Percentiles rank a stretch among this genome's conserved stretches.
phyloP scores from a whole-genome alignment of 2,888 invertebrate genomes.

The Miltochrista miniata region DNA sequence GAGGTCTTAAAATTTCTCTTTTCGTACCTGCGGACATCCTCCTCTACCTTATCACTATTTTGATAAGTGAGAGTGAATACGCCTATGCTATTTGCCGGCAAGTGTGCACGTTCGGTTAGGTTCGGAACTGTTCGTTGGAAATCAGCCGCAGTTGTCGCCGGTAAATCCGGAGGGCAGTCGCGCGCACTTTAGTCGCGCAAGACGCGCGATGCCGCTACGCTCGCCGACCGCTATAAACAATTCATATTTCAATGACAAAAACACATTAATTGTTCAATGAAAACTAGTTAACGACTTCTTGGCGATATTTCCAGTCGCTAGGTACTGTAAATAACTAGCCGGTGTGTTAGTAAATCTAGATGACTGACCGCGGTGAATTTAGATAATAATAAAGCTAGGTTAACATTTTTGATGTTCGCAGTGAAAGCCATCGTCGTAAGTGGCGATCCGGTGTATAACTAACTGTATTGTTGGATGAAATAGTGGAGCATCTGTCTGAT shows the following conservation, averaged over 20 bases:
- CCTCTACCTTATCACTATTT: slow-evolving; percentile 29
- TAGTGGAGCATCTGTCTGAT: slow-evolving; percentile 44
- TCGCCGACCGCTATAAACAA: slow-evolving; percentile 63
- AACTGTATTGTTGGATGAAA: slow-evolving; percentile 45
- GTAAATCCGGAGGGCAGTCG: slow-evolving; percentile 45
- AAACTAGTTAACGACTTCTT: slow-evolving; percentile 40
- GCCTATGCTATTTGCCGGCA: slow-evolving; percentile 57
- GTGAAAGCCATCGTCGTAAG: slow-evolving; percentile 71
- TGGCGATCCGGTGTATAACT: slow-evolving; percentile 58
- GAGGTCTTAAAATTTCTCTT: slow-evolving; percentile 33
- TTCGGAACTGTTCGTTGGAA: slow-evolving; percentile 51
- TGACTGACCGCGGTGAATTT: slow-evolving; percentile 67
- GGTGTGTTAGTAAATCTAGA: slow-evolving; percentile 52
- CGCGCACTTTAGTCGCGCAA: slow-evolving; percentile 29
- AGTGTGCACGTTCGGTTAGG: slow-evolving; percentile 53
- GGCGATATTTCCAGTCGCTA: slow-evolving; percentile 15
- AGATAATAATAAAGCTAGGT: slow-evolving; percentile 56
- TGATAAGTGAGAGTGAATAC: slow-evolving; percentile 49
- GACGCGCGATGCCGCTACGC: slow-evolving; percentile 30
- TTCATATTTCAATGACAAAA: slow-evolving; percentile 55
- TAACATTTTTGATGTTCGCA: slow-evolving; percentile 58
- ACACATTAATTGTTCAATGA: slow-evolving; percentile 57
- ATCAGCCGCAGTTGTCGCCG: slow-evolving; percentile 55
- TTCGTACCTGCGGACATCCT: slow-evolving; percentile 35
- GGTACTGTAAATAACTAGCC: slow-evolving; percentile 7